These are phyloP conservation scores for Macrosiphum euphorbiae DNA, from an alignment of 2,888 invertebrate genomes.

Conservation along the genomic window DNA sequence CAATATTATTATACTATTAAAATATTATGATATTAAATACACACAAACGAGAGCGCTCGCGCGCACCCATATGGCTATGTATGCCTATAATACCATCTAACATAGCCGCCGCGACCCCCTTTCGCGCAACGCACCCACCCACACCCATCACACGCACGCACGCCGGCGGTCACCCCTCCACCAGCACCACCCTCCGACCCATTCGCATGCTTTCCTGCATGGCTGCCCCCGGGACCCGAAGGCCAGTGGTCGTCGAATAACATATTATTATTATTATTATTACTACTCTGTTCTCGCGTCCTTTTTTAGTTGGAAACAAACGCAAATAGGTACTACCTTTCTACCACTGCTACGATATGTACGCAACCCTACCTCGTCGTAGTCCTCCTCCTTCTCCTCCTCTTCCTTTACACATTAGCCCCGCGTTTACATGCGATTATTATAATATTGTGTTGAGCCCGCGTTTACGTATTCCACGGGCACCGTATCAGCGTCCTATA, in stretches of 20 bases:
- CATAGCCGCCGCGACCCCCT: background rate
- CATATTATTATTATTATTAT: background rate
- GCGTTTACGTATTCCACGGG: background rate
- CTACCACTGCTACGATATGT: background rate
- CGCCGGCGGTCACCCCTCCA: background rate
- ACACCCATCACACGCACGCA: background rate
- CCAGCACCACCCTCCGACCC: background rate
- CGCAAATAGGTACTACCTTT: background rate
- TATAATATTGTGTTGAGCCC: background rate
- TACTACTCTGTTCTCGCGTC: background rate
- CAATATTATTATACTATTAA: background rate
- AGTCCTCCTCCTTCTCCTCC: background rate
- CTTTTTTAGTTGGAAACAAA: background rate
- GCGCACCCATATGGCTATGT: background rate
- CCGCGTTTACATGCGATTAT: background rate
- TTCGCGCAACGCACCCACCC: background rate
- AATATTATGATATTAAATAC: background rate
- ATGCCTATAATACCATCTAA: background rate
- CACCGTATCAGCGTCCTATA: background rate
- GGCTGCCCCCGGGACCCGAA: constrained; percentile 30
- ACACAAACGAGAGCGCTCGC: background rate
- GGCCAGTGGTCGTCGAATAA: constrained; percentile 27
- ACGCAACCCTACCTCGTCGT: background rate
- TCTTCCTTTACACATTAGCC: background rate
- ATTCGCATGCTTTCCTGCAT: constrained; percentile 50